phyloP scores from a whole-genome alignment of 2,797 vertebrate species.

The Alca torda region DNA sequence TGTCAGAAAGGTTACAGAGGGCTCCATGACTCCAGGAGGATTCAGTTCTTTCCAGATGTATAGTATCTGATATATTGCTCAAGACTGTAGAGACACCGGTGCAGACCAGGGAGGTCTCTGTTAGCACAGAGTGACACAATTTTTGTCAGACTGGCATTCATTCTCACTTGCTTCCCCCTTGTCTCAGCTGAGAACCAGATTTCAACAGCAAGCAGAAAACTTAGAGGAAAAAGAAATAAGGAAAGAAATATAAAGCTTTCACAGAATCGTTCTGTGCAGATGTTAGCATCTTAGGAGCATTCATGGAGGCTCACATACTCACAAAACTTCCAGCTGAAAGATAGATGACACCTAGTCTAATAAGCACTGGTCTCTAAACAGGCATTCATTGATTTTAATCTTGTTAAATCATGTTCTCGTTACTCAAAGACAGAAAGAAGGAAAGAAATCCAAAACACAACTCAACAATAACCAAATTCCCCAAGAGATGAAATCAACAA shows the following conservation, averaged over 20 bases:
- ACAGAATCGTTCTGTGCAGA: slow-evolving; percentile 14
- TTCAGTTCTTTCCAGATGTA: background rate
- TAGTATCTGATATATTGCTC: background rate
- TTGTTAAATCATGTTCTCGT: slow-evolving; percentile 39
- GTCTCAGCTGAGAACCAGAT: background rate
- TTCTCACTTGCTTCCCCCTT: background rate
- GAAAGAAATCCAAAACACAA: slow-evolving; percentile 30
- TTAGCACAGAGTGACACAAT: background rate
- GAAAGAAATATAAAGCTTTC: background rate
- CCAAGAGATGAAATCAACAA: background rate
- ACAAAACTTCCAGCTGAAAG: slow-evolving; percentile 16
- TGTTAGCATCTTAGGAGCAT: background rate
- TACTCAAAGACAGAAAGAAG: slow-evolving; percentile 10
- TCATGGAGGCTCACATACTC: background rate
- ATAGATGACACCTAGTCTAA: background rate
- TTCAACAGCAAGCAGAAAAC: background rate
- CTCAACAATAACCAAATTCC: slow-evolving; percentile 27
- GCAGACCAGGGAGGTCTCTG: background rate
- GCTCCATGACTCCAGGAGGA: background rate
- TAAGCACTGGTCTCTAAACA: slow-evolving; percentile 20
- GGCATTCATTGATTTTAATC: slow-evolving; percentile 43
- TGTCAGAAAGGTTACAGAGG: background rate
- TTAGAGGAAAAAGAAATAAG: background rate
- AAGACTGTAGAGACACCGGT: background rate
- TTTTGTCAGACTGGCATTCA: background rate